A percentile compares a stretch with the other conserved stretches of the same genome.
Conservation (phyloP, 2,888 invertebrate genomes). For the Nemurella pictetii region DNA sequence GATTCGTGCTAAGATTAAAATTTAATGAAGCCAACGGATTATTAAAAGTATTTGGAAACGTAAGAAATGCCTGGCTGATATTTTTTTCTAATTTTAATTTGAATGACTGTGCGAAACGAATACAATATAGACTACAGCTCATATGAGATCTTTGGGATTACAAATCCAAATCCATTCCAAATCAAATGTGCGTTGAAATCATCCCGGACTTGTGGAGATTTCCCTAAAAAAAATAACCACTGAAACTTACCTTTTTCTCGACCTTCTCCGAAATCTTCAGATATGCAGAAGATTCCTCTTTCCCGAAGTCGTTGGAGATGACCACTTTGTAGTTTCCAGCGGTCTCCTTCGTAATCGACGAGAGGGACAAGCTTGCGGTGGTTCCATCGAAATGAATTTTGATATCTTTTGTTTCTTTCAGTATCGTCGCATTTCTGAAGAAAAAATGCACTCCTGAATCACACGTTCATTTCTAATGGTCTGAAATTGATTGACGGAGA, state of each 20-base stretch:
- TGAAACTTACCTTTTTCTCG: constrained; percentile 28
- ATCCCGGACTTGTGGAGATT: too few relatives aligned
- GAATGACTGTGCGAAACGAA: too few relatives aligned
- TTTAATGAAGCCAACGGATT: too few relatives aligned
- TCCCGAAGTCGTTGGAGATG: constrained; percentile 88
- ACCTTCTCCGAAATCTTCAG: constrained; percentile 69
- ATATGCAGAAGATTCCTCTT: constrained; percentile 84
- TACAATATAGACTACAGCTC: too few relatives aligned
- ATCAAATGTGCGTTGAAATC: constrained; percentile 1
- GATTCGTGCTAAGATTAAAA: too few relatives aligned
- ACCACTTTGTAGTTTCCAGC: constrained; percentile 82
- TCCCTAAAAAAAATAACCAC: too few relatives aligned
- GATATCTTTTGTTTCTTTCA: constrained; percentile 63
- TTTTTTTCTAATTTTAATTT: too few relatives aligned
- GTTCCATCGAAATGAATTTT: constrained; percentile 84
- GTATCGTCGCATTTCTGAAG: constrained; percentile 43
- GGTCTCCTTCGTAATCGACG: constrained; percentile 71
- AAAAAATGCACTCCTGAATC: background rate
- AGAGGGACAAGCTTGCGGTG: constrained; percentile 76
- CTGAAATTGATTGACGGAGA: background rate
- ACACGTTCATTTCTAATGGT: background rate
- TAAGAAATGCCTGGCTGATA: too few relatives aligned
- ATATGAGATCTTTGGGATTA: too few relatives aligned
- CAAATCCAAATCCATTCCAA: constrained; percentile 26
- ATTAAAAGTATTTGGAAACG: too few relatives aligned